Conservation (phyloP, 2,797 vertebrate species). For the Carduelis carduelis region DNA sequence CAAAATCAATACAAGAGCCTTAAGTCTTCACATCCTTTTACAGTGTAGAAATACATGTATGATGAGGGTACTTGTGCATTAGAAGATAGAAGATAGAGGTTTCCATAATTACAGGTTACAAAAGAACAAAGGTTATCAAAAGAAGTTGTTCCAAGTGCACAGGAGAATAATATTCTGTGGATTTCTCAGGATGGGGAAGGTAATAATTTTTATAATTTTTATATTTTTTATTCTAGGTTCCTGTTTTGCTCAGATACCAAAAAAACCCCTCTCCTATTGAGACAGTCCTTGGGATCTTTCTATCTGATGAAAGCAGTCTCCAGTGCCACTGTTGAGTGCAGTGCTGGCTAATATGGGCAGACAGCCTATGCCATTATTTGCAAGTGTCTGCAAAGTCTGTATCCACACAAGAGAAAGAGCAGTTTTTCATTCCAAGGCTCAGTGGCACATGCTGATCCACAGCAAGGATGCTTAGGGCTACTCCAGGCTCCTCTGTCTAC, state of each 20-base stretch:
- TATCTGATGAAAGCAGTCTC: neutral
- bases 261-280: neutral
- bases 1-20: neutral
- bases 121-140: neutral
- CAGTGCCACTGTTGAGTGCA: neutral
- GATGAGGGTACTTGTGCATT: neutral
- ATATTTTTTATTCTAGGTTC: neutral
- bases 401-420: neutral
- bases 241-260: neutral
- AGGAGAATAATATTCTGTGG: neutral
- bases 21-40: neutral
- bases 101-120: neutral
- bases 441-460: accelerated
- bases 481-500: neutral
- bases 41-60: neutral
- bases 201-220: neutral
- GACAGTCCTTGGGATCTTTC: neutral
- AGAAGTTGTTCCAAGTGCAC: neutral
- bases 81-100: neutral
- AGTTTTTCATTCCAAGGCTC: neutral
- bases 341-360: neutral
- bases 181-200: neutral
- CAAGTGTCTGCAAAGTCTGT: neutral
- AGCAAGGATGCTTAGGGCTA: neutral
- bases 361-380: neutral